Evolutionary conservation across 1,140 invertebrate genomes (phyloP).

Genomic region (Microplitis mediator): DNA sequence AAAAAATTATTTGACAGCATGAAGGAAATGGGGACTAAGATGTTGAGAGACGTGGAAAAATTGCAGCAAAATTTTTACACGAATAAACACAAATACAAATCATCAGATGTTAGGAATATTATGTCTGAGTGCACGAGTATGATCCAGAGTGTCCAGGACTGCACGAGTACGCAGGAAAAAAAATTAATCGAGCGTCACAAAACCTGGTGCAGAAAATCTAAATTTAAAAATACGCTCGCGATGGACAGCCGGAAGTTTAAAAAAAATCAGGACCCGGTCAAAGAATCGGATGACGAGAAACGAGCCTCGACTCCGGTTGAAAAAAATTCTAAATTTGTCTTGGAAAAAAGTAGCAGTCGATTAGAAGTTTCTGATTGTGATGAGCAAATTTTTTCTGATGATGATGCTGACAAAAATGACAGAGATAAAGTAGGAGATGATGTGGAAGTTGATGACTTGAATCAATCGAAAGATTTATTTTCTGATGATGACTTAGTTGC

Average conservation of each 20-base stretch:
- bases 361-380: constrained; percentile 43
- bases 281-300: background rate
- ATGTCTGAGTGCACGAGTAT: constrained; percentile 8
- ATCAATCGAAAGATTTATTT: background rate
- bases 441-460: background rate
- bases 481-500: background rate
- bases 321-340: constrained; percentile 23
- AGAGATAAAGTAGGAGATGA: background rate
- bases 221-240: no score
- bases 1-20: constrained; percentile 19
- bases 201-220: no score
- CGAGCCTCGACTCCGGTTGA: background rate
- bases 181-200: background rate
- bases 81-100: background rate
- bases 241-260: constrained; percentile 6
- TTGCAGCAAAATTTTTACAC: constrained; percentile 3
- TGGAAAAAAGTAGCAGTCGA: background rate
- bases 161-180: background rate
- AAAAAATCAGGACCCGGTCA: background rate
- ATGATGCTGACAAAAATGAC: constrained; percentile 21
- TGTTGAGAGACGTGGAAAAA: background rate
- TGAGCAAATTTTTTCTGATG: constrained; percentile 43
- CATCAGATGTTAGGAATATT: constrained; percentile 4
- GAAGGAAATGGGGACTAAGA: background rate
- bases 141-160: background rate